Conservation (phyloP, 2,888 invertebrate species). For the Timema cristinae region DNA sequence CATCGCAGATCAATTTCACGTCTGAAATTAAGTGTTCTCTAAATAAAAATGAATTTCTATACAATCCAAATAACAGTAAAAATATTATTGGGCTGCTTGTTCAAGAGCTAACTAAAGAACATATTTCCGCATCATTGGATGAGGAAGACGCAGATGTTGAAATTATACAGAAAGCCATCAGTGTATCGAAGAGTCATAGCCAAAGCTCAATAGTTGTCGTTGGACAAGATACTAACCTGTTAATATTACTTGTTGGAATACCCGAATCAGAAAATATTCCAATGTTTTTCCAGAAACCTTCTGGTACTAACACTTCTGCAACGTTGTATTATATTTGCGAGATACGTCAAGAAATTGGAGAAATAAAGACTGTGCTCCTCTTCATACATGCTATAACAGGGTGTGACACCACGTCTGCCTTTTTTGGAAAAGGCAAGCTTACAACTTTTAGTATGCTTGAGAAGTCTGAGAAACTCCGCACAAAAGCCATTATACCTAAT, state of each 20-base stretch:
- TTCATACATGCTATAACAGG: neutral
- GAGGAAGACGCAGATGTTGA: neutral
- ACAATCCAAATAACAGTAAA: too few species aligned
- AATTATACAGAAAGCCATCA: neutral
- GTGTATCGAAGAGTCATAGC: neutral
- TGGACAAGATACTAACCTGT: conserved; percentile 8
- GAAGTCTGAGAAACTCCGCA: neutral
- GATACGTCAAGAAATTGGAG: neutral
- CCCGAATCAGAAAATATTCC: neutral
- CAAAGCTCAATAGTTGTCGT: neutral
- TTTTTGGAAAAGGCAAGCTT: neutral
- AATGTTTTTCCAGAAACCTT: neutral
- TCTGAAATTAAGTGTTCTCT: too few species aligned
- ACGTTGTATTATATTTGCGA: neutral
- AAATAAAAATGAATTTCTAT: too few species aligned
- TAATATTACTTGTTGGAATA: neutral
- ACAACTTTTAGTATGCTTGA: neutral
- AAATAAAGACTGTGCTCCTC: neutral
- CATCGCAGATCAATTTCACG: too few species aligned
- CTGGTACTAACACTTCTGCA: neutral
- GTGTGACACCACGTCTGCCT: too few species aligned
- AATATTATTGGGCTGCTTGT: too few species aligned
- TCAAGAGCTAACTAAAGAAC: too few species aligned
- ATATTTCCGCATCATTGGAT: neutral
- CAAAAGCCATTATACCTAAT: neutral